Conservation (phyloP, 1,140 invertebrate genomes). For the Ostrea edulis region DNA sequence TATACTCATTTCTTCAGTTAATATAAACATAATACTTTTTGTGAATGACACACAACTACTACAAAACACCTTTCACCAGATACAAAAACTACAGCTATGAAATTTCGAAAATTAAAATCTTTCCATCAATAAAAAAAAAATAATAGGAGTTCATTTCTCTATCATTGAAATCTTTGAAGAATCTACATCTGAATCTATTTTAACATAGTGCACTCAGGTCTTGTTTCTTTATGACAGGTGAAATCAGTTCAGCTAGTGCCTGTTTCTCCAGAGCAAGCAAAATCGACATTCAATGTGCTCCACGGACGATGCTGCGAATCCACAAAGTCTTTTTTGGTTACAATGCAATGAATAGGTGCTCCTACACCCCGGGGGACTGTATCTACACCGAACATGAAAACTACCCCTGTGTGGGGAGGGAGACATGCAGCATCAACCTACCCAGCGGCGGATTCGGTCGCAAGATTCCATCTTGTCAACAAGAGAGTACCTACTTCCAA, state of each 20-base stretch:
- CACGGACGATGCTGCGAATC: constrained; percentile 71
- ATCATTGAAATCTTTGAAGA: neutral
- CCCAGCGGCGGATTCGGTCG: constrained; percentile 65
- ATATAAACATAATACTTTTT: neutral
- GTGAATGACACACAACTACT: neutral
- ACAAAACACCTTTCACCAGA: neutral
- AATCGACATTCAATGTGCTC: constrained; percentile 66
- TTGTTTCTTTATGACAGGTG: constrained; percentile 58
- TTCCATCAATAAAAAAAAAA: neutral
- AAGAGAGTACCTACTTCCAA: constrained; percentile 73
- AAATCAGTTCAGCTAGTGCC: constrained; percentile 58
- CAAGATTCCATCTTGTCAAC: constrained; percentile 63
- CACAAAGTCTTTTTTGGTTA: constrained; percentile 71
- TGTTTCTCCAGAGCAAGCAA: constrained; percentile 66
- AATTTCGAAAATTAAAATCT: neutral
- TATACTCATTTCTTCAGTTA: neutral
- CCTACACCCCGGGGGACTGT: constrained; percentile 66
- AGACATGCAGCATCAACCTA: constrained; percentile 71
- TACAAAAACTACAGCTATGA: neutral
- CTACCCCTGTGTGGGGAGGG: constrained; percentile 70
- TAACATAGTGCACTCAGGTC: neutral
- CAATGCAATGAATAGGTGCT: constrained; percentile 64
- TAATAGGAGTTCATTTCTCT: neutral
- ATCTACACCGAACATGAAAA: constrained; percentile 62
- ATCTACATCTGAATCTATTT: neutral